phyloP scores from a whole-genome alignment of 2,113 vertebrate species.

The Ochotona curzoniae region DNA sequence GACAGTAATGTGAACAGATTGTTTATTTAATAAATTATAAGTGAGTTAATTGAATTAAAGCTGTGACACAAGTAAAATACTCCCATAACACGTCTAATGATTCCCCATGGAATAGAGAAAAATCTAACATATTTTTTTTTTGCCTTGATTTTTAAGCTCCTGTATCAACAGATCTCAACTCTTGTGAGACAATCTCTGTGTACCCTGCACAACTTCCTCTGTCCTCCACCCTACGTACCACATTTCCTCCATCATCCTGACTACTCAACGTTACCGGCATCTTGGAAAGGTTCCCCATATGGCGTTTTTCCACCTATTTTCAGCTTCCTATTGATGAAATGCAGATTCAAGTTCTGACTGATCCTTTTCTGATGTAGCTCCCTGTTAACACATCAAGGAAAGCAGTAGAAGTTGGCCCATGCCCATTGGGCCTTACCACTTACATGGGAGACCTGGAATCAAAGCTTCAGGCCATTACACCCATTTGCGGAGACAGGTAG shows the following conservation, averaged over 20 bases:
- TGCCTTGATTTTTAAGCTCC: background rate
- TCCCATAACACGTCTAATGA: conserved; percentile 25
- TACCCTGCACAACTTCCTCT: background rate
- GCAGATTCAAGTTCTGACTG: too few species aligned
- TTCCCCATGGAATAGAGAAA: conserved; percentile 5
- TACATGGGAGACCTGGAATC: too few species aligned
- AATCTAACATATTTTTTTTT: conserved; percentile 9
- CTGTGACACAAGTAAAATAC: conserved; percentile 27
- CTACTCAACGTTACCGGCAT: background rate
- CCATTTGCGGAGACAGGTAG: too few species aligned
- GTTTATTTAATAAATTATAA: conserved; percentile 59
- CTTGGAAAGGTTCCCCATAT: background rate
- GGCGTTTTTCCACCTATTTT: background rate
- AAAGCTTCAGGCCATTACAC: background rate
- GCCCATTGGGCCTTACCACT: too few species aligned
- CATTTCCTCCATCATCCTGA: background rate
- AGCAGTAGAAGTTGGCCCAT: too few species aligned
- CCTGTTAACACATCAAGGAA: too few species aligned
- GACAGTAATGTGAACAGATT: conserved; percentile 42
- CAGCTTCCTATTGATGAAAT: background rate
- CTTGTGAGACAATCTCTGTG: background rate
- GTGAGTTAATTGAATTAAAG: conserved; percentile 58
- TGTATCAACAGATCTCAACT: background rate
- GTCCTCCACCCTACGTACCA: background rate
- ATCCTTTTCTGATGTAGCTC: too few species aligned